A percentile compares a stretch with the other conserved stretches of the same genome.
Evolutionary conservation across 2,113 vertebrate species (phyloP).

Genomic region (Macaca mulatta): DNA sequence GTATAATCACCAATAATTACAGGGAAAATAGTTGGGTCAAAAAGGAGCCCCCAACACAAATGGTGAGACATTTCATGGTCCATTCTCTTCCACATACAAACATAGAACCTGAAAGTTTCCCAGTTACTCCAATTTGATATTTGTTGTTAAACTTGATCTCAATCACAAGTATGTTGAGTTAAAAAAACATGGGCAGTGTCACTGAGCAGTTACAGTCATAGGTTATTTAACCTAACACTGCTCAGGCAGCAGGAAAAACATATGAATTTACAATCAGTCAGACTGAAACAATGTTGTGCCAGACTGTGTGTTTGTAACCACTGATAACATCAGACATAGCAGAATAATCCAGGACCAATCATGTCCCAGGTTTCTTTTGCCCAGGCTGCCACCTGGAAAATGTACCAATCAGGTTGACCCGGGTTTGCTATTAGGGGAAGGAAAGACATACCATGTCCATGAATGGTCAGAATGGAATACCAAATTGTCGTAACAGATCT

Average conservation of each 20-base stretch:
- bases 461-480: background rate
- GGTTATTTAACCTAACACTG: background rate
- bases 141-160: background rate
- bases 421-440: background rate
- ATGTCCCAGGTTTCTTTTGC: background rate
- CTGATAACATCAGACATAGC: background rate
- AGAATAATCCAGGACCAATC: background rate
- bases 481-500: background rate
- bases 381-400: background rate
- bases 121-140: background rate
- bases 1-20: background rate
- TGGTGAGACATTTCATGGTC: background rate
- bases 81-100: background rate
- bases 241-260: background rate
- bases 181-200: background rate
- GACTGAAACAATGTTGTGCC: background rate
- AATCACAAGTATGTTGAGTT: background rate
- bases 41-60: background rate
- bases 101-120: background rate
- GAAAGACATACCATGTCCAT: background rate
- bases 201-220: background rate
- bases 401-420: background rate
- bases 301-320: background rate
- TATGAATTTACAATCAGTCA: background rate
- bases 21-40: background rate